Conservation (phyloP, 1,140 invertebrate species). For the Drosophila punjabiensis region DNA sequence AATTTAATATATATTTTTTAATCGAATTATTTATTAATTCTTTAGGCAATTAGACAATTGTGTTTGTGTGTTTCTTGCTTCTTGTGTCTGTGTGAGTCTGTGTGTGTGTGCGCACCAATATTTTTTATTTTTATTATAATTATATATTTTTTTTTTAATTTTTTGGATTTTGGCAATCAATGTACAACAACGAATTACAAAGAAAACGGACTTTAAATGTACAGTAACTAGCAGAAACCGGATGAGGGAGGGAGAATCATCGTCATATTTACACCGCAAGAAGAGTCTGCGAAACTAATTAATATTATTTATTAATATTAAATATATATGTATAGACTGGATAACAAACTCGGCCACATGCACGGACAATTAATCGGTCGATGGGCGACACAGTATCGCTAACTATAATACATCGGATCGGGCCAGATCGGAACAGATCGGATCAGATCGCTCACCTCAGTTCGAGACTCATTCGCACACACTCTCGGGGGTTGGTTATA, state of each 20-base stretch:
- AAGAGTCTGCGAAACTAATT: slow-evolving; percentile 35
- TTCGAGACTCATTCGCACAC: slow-evolving; percentile 51
- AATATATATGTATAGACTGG: slow-evolving; percentile 44
- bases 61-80: slow-evolving; percentile 15
- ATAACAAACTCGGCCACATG: slow-evolving; percentile 66
- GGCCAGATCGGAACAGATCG: background rate
- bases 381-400: slow-evolving; percentile 6
- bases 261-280: slow-evolving; percentile 49
- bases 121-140: background rate
- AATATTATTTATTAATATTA: slow-evolving; percentile 32
- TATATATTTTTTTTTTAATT: background rate
- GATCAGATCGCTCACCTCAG: slow-evolving; percentile 6
- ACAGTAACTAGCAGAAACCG: slow-evolving; percentile 32
- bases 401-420: slow-evolving; percentile 55
- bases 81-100: slow-evolving; percentile 10
- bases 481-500: slow-evolving; percentile 49
- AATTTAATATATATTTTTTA: slow-evolving; percentile 35
- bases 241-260: slow-evolving; percentile 25
- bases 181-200: slow-evolving; percentile 74
- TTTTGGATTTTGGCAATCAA: slow-evolving; percentile 55
- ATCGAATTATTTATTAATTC: slow-evolving; percentile 51
- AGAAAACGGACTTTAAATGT: slow-evolving; percentile 51
- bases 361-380: slow-evolving; percentile 41
- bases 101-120: slow-evolving; percentile 55
- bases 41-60: slow-evolving; percentile 53